These are phyloP conservation scores for Ateles fusciceps DNA, from an alignment of 2,797 vertebrate species.

Conservation along the genomic window DNA sequence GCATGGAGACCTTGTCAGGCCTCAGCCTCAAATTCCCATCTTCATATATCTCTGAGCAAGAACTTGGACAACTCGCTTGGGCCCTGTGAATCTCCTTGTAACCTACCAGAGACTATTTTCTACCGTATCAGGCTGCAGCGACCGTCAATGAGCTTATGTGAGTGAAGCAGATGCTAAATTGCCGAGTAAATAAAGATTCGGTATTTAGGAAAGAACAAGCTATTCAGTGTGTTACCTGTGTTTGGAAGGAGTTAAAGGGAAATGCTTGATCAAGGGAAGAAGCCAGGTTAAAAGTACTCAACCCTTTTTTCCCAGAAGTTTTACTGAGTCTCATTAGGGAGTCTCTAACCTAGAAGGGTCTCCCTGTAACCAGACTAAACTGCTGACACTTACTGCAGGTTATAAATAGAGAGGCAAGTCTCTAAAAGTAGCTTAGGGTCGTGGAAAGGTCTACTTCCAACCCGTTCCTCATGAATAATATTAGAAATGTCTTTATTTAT, in stretches of 20 bases:
- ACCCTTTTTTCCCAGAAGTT: background rate
- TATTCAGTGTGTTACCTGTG: background rate
- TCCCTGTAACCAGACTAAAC: background rate
- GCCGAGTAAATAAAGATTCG: background rate
- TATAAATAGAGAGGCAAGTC: slow-evolving; percentile 32
- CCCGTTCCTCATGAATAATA: background rate
- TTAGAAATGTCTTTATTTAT: background rate
- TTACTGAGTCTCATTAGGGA: slow-evolving; percentile 12
- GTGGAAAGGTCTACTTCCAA: background rate
- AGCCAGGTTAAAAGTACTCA: background rate
- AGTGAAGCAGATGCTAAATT: background rate
- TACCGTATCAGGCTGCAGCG: background rate
- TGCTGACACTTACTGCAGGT: background rate
- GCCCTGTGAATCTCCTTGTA: background rate
- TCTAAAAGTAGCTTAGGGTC: slow-evolving; percentile 30
- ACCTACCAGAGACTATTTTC: too few species aligned
- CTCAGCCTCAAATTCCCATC: background rate
- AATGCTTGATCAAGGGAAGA: background rate
- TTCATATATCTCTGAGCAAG: background rate
- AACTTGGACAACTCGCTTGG: background rate
- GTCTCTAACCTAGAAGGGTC: background rate
- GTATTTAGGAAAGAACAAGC: background rate
- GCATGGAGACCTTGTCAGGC: too few species aligned
- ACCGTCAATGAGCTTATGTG: background rate
- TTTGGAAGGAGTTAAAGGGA: background rate